These are phyloP conservation scores for Patella depressa DNA, from an alignment of 2,888 invertebrate genomes.

Conservation along the genomic window DNA sequence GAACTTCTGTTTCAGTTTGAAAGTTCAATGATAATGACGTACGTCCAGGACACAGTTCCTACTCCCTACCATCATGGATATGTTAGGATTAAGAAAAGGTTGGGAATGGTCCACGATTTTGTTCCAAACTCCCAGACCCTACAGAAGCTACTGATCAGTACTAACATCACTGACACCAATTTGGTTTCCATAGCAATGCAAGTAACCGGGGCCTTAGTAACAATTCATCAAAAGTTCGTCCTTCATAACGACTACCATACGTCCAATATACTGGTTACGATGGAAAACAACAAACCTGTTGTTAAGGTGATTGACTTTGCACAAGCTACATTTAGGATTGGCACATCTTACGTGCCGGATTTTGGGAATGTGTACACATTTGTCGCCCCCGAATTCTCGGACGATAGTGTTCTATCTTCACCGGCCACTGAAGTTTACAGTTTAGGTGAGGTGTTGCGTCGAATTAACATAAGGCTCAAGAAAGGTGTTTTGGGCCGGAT, in stretches of 20 bases:
- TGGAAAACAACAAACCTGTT: not conserved
- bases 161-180: not conserved
- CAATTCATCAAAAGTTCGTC: not conserved
- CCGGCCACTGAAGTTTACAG: not conserved
- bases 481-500: not conserved
- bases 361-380: not conserved
- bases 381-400: not conserved
- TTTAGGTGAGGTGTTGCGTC: not conserved
- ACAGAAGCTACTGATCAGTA: not conserved
- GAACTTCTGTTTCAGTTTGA: not conserved
- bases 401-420: not conserved
- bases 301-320: not conserved
- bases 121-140: not conserved
- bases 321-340: not conserved
- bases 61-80: not conserved
- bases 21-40: not conserved
- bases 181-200: not conserved
- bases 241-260: not conserved
- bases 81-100: not conserved
- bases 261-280: not conserved
- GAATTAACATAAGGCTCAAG: not conserved
- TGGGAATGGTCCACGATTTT: not conserved
- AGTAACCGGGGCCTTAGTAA: not conserved
- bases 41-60: not conserved
- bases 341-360: not conserved